phyloP scores from a whole-genome alignment of 2,888 invertebrate genomes.

The Drosophila bunnanda region DNA sequence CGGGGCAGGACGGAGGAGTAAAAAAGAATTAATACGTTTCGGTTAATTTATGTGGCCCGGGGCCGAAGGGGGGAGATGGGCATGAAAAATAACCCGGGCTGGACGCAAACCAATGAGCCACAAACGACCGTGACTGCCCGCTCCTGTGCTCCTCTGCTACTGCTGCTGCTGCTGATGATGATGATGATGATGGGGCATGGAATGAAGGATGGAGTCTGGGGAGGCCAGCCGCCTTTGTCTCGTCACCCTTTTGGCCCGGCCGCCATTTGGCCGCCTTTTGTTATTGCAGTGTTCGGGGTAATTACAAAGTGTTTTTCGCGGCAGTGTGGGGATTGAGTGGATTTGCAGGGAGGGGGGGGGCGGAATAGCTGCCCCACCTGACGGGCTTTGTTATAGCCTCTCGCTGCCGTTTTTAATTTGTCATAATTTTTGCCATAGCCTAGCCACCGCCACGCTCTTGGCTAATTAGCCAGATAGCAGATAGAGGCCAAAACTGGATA shows the following conservation, averaged over 20 bases:
- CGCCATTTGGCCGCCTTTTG: conserved; percentile 72
- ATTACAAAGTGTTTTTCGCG: conserved; percentile 62
- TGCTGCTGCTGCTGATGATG: conserved; percentile 14
- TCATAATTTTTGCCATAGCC: conserved; percentile 65
- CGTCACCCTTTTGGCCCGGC: conserved; percentile 65
- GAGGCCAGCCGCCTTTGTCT: conserved; percentile 65
- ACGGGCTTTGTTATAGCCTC: conserved; percentile 53
- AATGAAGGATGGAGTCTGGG: conserved; percentile 11
- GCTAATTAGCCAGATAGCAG: conserved; percentile 62
- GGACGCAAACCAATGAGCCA: conserved; percentile 72
- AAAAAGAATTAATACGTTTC: conserved; percentile 81
- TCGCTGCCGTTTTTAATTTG: conserved; percentile 72
- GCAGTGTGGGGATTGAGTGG: conserved; percentile 11
- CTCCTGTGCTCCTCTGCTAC: conserved; percentile 9
- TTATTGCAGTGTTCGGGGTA: conserved; percentile 67
- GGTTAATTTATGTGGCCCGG: conserved; percentile 74
- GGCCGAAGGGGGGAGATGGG: conserved; percentile 24
- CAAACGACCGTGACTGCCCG: conserved; percentile 75
- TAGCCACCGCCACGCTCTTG: neutral
- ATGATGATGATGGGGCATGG: conserved; percentile 12
- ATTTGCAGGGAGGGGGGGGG: neutral
- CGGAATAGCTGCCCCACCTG: conserved; percentile 7
- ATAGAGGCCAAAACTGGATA: neutral
- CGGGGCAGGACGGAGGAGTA: conserved; percentile 41
- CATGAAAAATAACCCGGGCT: conserved; percentile 72